phyloP scores from a whole-genome alignment of 2,888 invertebrate species.

The Cosmia pyralina region DNA sequence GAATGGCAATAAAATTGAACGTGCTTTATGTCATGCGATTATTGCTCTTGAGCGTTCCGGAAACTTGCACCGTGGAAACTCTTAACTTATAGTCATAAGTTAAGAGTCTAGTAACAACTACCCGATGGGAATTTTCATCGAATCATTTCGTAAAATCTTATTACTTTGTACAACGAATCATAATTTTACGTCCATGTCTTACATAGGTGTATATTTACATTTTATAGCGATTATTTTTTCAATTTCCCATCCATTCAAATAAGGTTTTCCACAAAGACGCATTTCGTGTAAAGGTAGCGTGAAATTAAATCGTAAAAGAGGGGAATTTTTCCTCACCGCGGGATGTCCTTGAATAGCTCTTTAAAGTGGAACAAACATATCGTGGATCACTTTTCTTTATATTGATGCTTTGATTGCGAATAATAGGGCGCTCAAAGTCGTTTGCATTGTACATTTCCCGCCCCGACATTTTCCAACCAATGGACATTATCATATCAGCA shows the following conservation, averaged over 20 bases:
- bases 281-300: slow-evolving; percentile 54
- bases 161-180: not conserved
- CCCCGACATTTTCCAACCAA: slow-evolving; percentile 62
- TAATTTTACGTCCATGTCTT: not conserved
- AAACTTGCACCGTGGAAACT: no score
- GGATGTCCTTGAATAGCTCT: slow-evolving; percentile 50
- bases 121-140: no score
- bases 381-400: slow-evolving; percentile 58
- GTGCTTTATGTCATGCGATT: no score
- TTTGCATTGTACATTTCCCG: slow-evolving; percentile 63
- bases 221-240: slow-evolving; percentile 22
- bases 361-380: slow-evolving; percentile 60
- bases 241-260: slow-evolving; percentile 50
- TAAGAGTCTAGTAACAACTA: not conserved
- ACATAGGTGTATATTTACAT: slow-evolving; percentile 6
- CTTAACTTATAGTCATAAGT: not conserved
- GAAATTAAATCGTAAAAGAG: slow-evolving; percentile 63
- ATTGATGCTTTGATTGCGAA: slow-evolving; percentile 63
- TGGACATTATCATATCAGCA: slow-evolving; percentile 64
- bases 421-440: slow-evolving; percentile 57
- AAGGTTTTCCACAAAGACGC: slow-evolving; percentile 53
- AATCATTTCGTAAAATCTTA: not conserved
- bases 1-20: no score
- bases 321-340: slow-evolving; percentile 48
- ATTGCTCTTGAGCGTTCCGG: no score